Evolutionary conservation across 2,888 invertebrate genomes (phyloP), one percentile per base, ranked within the genome.

Genomic region (Callyntrura guangdongensis): DNA sequence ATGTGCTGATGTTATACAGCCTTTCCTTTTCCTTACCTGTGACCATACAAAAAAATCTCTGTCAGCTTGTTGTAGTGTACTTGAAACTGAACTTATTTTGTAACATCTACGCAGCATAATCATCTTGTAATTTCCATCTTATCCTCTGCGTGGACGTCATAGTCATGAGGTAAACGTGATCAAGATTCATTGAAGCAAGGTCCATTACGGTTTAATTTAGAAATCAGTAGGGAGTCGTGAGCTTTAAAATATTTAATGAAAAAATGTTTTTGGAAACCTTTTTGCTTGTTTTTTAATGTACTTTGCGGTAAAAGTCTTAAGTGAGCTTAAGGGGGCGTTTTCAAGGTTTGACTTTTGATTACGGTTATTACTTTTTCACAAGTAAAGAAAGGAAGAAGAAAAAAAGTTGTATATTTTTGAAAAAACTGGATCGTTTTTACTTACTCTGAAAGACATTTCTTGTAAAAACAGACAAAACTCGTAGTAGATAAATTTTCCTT

Each of bases 131-230:
- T 56, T 27, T 81, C 27, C 61, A 27, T 61, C 14, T 59, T 53
- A 36, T 84, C 36, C 36, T 36, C 36, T 36, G 36, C 6, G 36
- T 36, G 36, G 2, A 36, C 36, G 36, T 36, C 36, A 36, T 36
- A 36, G 61, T 89, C 89, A 84, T 77, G 61, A 89, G 67, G 22
- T 49, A 86, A 86, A 77, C 85, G 81, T 85, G 90, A 90, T 90
- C 90, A 90, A 85, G 79, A 69, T 90, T 27, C 85, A 90, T 84
- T 90, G 85, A 90, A 79, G 56, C 53, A 56, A 90, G 90, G 85
- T 85, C 90, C 74, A 90, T 85, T 85, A 90, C 77, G 90, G 90
- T 90, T 90, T 90, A 85, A 90, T 90, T 90, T 90, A 90, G 90
- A 85, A 90, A 90, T 77, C 90, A 85, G 90, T 90, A 85, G 90